Conservation (phyloP, 2,113 vertebrate genomes). For the Rana temporaria region DNA sequence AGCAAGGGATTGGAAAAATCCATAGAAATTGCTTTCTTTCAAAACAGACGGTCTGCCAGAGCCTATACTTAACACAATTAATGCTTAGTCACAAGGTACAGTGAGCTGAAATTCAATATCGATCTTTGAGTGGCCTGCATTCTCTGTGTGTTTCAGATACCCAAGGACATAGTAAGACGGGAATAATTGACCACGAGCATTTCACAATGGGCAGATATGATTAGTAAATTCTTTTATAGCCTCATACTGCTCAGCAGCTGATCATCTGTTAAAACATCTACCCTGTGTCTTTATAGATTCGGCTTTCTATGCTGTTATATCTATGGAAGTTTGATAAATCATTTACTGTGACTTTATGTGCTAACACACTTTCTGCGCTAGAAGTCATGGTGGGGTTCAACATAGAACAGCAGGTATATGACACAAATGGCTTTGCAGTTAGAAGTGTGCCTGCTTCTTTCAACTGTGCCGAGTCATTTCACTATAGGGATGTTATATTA, state of each 20-base stretch:
- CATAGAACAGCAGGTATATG: background rate
- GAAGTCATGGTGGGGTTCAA: background rate
- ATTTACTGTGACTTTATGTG: too few relatives aligned
- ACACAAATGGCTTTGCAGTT: too few relatives aligned
- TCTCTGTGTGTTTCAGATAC: background rate
- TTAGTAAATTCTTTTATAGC: background rate
- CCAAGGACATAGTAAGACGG: background rate
- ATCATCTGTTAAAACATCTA: too few relatives aligned
- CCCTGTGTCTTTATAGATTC: too few relatives aligned
- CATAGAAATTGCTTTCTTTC: slow-evolving; percentile 16
- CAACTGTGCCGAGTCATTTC: too few relatives aligned
- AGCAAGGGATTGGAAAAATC: slow-evolving; percentile 7
- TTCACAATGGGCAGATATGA: background rate
- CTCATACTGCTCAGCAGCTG: background rate
- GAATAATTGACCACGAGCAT: slow-evolving; percentile 5
- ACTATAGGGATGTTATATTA: too few relatives aligned
- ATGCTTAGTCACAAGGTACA: background rate
- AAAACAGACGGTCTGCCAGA: slow-evolving; percentile 10
- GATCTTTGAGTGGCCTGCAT: slow-evolving; percentile 8
- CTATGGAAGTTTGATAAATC: too few relatives aligned
- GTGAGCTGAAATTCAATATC: background rate
- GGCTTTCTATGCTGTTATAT: too few relatives aligned
- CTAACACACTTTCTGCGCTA: too few relatives aligned
- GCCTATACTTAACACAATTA: background rate
- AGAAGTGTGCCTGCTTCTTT: too few relatives aligned